Percentiles rank a stretch among this genome's conserved stretches.
phyloP scores from a whole-genome alignment of 2,113 vertebrate species.

The Narcine bancroftii region DNA sequence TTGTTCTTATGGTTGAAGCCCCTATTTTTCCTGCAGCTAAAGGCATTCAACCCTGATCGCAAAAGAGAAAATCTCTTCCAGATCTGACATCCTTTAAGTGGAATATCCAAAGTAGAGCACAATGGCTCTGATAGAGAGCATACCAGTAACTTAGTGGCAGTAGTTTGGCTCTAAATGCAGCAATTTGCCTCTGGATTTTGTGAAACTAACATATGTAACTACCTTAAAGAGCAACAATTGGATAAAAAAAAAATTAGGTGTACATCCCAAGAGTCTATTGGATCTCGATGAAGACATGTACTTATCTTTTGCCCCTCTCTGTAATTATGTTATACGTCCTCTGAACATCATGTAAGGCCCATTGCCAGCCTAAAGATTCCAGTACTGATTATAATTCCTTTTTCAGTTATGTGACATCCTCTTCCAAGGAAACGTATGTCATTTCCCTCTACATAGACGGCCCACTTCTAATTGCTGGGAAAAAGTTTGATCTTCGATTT shows the following conservation, averaged over 20 bases:
- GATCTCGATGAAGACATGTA: not conserved
- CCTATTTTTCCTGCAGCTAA: not conserved
- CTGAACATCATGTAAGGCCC: not conserved
- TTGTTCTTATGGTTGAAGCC: not conserved
- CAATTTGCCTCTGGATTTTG: not conserved
- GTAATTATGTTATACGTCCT: no score
- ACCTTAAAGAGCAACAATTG: not conserved
- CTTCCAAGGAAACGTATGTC: conserved; percentile 86
- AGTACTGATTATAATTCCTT: conserved; percentile 3
- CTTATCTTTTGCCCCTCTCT: not conserved
- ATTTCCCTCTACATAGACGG: conserved; percentile 96
- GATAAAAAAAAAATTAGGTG: not conserved
- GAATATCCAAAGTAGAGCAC: not conserved
- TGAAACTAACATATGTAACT: not conserved
- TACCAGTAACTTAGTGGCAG: not conserved
- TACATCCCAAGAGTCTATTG: not conserved
- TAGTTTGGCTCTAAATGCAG: not conserved
- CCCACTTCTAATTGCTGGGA: conserved; percentile 85
- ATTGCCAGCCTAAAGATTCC: not conserved
- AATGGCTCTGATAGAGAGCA: not conserved
- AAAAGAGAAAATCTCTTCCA: not conserved
- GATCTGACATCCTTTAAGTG: not conserved
- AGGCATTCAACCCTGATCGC: not conserved
- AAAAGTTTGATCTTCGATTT: conserved; percentile 92
- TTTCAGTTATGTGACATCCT: conserved; percentile 76